Conservation (phyloP, 2,797 vertebrate species). For the Paratrypauchen microcephalus region DNA sequence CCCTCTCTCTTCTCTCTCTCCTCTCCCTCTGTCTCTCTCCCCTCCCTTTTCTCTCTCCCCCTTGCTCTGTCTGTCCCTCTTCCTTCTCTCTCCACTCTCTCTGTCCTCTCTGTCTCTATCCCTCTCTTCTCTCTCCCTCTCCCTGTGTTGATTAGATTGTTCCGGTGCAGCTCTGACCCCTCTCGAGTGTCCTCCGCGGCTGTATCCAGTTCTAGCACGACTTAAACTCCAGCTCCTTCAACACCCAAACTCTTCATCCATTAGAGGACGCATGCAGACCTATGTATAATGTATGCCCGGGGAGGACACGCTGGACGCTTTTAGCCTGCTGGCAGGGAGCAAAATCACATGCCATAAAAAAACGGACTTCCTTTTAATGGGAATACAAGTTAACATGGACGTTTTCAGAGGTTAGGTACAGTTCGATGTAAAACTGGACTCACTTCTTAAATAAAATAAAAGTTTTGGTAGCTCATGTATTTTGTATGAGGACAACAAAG, state of each 20-base stretch:
- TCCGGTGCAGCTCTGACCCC: not conserved
- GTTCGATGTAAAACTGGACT: not conserved
- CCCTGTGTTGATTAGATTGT: constrained; percentile 6
- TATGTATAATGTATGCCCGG: constrained; percentile 2
- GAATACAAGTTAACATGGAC: not conserved
- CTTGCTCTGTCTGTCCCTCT: no score
- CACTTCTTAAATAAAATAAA: not conserved
- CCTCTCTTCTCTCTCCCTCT: not conserved
- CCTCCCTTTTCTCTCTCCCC: no score
- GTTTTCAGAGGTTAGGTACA: not conserved
- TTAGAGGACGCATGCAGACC: not conserved
- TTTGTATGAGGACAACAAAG: not conserved
- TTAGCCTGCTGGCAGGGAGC: not conserved
- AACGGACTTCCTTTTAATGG: not conserved
- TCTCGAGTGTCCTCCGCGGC: constrained; percentile 1
- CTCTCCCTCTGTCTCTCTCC: no score
- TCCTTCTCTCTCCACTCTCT: no score
- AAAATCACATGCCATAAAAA: not conserved
- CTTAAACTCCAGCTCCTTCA: not conserved
- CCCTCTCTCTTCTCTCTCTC: no score
- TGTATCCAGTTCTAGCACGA: not conserved
- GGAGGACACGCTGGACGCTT: not conserved
- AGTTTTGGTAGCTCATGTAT: not conserved
- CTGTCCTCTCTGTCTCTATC: no score
- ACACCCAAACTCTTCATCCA: constrained; percentile 7